These are phyloP conservation scores for Gymnodraco acuticeps DNA, from an alignment of 2,797 vertebrate genomes.

Conservation along the genomic window DNA sequence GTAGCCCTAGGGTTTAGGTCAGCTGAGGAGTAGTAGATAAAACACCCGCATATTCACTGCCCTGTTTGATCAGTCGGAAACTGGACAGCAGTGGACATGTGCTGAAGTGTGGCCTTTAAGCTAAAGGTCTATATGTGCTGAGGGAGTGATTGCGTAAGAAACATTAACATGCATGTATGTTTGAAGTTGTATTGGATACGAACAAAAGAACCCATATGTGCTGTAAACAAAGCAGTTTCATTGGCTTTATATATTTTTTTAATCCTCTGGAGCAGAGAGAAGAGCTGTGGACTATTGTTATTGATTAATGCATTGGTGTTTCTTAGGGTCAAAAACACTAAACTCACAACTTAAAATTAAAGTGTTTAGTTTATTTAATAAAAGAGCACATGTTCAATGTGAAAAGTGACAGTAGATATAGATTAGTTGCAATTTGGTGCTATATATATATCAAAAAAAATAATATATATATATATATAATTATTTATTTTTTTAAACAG, in stretches of 20 bases:
- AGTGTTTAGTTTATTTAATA: too few relatives aligned
- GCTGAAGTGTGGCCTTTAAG: constrained; percentile 13
- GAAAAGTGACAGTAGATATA: too few relatives aligned
- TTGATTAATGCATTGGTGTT: too few relatives aligned
- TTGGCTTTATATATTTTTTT: not conserved
- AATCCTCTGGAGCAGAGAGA: too few relatives aligned
- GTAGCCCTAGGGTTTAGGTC: constrained; percentile 59
- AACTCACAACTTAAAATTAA: too few relatives aligned
- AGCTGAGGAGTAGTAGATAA: constrained; percentile 38
- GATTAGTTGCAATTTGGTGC: too few relatives aligned
- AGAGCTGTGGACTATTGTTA: too few relatives aligned
- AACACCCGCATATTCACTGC: constrained; percentile 22
- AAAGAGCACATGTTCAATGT: too few relatives aligned
- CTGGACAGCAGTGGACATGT: constrained; percentile 23
- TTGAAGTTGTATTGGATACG: not conserved
- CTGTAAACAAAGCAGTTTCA: constrained; percentile 17
- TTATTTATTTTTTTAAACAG: too few relatives aligned
- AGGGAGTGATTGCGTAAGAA: constrained; percentile 4
- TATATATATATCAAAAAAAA: too few relatives aligned
- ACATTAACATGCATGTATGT: constrained; percentile 1
- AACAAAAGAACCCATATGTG: not conserved
- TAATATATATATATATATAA: too few relatives aligned
- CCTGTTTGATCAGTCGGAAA: constrained; percentile 34
- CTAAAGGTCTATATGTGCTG: constrained; percentile 8
- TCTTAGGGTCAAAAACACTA: too few relatives aligned